Conservation (phyloP, 2,888 invertebrate species). For the Callimorpha dominula region DNA sequence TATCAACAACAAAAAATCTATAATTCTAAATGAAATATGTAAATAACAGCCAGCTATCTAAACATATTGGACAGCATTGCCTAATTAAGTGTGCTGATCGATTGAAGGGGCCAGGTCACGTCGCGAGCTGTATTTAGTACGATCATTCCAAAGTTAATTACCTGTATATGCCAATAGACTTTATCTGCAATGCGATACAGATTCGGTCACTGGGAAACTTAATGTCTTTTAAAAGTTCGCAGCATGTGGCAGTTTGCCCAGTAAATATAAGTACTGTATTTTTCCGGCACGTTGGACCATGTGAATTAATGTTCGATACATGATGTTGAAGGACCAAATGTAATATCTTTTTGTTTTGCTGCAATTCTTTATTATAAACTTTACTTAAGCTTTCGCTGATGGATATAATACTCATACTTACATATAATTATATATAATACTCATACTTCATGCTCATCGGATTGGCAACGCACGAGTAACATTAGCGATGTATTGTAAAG, state of each 20-base stretch:
- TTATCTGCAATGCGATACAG: conserved; percentile 19
- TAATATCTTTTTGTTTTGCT: not conserved
- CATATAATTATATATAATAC: too few species aligned
- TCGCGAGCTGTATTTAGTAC: conserved; percentile 15
- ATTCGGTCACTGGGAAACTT: conserved; percentile 3
- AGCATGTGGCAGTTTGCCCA: not conserved
- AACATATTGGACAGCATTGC: conserved; percentile 1
- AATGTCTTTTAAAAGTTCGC: conserved; percentile 9
- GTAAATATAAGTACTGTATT: not conserved
- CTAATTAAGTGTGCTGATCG: conserved; percentile 18
- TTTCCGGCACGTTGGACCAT: not conserved
- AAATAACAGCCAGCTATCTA: not conserved
- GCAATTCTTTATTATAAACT: not conserved
- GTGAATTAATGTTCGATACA: not conserved
- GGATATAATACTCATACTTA: too few species aligned
- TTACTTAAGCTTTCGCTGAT: too few species aligned
- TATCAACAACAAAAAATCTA: too few species aligned
- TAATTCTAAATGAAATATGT: not conserved
- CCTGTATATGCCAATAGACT: conserved; percentile 20
- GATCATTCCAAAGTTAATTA: conserved; percentile 19
- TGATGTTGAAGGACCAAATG: not conserved
- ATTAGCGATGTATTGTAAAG: too few species aligned
- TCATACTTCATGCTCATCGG: not conserved
- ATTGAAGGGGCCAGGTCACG: conserved; percentile 1
- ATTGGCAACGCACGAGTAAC: not conserved